phyloP scores from a whole-genome alignment of 2,113 vertebrate genomes.

The Rhodinocichla rosea region DNA sequence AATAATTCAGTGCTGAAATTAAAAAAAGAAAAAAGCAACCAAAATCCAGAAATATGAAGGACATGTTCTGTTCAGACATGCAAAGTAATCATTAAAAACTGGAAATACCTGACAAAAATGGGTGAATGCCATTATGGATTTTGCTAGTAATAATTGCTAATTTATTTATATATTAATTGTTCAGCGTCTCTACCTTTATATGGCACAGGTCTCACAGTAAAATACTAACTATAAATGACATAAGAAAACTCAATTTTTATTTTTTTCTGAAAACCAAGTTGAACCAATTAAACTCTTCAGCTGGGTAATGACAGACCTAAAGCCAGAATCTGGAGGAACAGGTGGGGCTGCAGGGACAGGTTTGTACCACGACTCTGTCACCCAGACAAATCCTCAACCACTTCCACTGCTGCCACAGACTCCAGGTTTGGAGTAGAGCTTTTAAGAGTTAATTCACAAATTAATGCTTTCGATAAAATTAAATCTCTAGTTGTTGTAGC shows the following conservation, averaged over 20 bases:
- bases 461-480: not conserved
- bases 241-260: not conserved
- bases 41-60: not conserved
- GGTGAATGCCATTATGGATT: not conserved
- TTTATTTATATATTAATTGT: not conserved
- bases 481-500: not conserved
- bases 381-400: not conserved
- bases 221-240: not conserved
- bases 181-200: not conserved
- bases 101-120: slow-evolving; percentile 18
- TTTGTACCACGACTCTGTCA: rapidly evolving
- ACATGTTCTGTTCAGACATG: not conserved
- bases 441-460: not conserved
- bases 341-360: not conserved
- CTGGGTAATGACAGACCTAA: not conserved
- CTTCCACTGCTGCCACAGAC: not conserved
- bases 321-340: not conserved
- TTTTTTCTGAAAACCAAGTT: not conserved
- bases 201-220: not conserved
- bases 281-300: not conserved
- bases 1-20: not conserved
- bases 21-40: not conserved
- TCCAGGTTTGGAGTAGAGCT: not conserved
- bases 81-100: not conserved
- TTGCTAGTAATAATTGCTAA: not conserved